Percentiles rank a stretch among this genome's conserved stretches.
These are phyloP conservation scores for Drosophila willistoni DNA, from an alignment of 1,140 invertebrate genomes.

Conservation along the genomic window DNA sequence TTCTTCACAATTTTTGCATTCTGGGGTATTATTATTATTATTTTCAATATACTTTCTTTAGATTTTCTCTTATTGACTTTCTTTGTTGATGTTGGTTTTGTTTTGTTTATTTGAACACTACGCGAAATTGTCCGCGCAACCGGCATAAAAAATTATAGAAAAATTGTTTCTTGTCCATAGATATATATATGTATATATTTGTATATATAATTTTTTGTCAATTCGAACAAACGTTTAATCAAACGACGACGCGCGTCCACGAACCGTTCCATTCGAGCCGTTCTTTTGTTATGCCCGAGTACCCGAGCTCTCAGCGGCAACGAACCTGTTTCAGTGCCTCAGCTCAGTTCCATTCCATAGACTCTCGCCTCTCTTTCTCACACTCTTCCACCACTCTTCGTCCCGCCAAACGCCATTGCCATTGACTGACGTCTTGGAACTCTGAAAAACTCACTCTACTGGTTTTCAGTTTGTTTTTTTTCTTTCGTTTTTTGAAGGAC, in stretches of 20 bases:
- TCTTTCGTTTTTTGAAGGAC: conserved; percentile 43
- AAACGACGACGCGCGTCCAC: conserved; percentile 58
- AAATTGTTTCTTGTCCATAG: conserved; percentile 20
- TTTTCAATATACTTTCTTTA: neutral
- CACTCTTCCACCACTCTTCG: conserved; percentile 31
- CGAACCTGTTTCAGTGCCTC: conserved; percentile 75
- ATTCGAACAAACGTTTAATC: conserved; percentile 40
- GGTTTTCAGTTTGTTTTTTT: conserved; percentile 49
- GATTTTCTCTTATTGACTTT: conserved; percentile 18
- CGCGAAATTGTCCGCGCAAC: conserved; percentile 32
- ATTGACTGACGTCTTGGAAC: conserved; percentile 45
- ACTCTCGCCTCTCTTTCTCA: conserved; percentile 1
- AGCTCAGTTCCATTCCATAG: conserved; percentile 8
- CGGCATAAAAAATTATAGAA: conserved; percentile 42
- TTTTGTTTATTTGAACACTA: conserved; percentile 45
- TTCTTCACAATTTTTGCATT: conserved; percentile 18
- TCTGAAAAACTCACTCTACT: conserved; percentile 63
- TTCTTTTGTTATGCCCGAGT: conserved; percentile 82
- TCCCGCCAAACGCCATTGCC: conserved; percentile 63
- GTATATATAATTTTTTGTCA: neutral
- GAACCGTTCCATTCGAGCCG: conserved; percentile 81
- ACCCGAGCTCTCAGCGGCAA: conserved; percentile 56
- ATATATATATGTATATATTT: neutral
- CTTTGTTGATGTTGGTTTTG: too few species aligned
- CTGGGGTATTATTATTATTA: neutral